Conservation (phyloP, 2,113 vertebrate genomes). For the Otolemur garnettii region DNA sequence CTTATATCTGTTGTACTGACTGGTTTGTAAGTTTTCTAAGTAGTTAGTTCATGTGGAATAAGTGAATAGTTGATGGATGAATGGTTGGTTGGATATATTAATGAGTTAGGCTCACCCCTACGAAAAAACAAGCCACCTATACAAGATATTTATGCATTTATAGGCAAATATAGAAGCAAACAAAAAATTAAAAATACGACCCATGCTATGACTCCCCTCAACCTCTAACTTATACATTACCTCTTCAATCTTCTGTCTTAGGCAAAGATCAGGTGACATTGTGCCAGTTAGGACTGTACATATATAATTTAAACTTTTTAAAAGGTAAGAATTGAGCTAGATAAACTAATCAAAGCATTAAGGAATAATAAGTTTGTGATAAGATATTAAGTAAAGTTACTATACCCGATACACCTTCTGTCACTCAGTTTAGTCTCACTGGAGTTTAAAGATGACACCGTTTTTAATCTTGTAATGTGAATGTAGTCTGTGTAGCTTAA, state of each 20-base stretch:
- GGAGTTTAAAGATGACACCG: neutral
- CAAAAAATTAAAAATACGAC: neutral
- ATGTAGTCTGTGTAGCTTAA: neutral
- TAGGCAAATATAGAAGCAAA: neutral
- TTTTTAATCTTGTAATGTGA: neutral
- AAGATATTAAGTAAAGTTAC: neutral
- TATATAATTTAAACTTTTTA: neutral
- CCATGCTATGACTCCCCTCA: neutral
- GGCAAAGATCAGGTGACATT: neutral
- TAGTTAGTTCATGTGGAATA: neutral
- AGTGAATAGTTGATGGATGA: neutral
- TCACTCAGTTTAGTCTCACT: constrained; percentile 12
- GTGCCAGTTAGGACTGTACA: neutral
- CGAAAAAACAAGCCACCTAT: neutral
- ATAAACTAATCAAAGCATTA: neutral
- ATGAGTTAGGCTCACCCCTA: neutral
- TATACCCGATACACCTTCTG: neutral
- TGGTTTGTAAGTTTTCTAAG: neutral
- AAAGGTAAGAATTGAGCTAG: neutral
- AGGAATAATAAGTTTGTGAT: neutral
- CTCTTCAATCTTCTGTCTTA: neutral
- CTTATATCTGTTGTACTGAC: neutral
- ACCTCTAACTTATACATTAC: neutral
- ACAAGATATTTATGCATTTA: neutral
- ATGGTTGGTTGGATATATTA: neutral